phyloP scores from a whole-genome alignment of 2,113 vertebrate species.

The Nycticebus coucang region DNA sequence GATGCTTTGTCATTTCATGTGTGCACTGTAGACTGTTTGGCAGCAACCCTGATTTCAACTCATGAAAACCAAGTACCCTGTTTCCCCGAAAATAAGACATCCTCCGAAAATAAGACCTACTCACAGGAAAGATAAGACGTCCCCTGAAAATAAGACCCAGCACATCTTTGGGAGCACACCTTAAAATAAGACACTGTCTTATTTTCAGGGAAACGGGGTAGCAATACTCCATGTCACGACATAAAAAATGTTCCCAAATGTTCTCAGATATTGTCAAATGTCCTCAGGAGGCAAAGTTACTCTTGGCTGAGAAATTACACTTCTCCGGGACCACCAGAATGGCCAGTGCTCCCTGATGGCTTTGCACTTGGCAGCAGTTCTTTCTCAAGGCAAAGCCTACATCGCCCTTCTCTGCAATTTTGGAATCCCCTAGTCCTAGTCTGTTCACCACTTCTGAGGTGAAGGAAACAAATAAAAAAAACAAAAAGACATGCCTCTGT shows the following conservation, averaged over 20 bases:
- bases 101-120: no score
- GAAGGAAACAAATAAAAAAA: no score
- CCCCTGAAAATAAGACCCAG: no score
- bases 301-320: background rate
- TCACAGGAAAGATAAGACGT: no score
- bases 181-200: no score
- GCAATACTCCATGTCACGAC: background rate
- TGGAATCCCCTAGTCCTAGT: background rate
- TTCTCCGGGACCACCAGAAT: background rate
- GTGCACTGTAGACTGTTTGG: background rate
- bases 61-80: background rate
- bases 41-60: background rate
- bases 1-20: background rate
- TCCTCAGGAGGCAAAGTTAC: background rate
- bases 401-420: background rate
- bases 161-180: no score
- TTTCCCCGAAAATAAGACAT: no score
- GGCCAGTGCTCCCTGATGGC: background rate
- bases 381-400: background rate
- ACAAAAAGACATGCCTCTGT: no score
- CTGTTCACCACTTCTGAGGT: background rate
- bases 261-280: background rate
- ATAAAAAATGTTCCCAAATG: background rate
- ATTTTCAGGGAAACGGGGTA: no score
- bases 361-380: background rate